phyloP scores from a whole-genome alignment of 2,113 vertebrate genomes.

The Gambusia affinis region DNA sequence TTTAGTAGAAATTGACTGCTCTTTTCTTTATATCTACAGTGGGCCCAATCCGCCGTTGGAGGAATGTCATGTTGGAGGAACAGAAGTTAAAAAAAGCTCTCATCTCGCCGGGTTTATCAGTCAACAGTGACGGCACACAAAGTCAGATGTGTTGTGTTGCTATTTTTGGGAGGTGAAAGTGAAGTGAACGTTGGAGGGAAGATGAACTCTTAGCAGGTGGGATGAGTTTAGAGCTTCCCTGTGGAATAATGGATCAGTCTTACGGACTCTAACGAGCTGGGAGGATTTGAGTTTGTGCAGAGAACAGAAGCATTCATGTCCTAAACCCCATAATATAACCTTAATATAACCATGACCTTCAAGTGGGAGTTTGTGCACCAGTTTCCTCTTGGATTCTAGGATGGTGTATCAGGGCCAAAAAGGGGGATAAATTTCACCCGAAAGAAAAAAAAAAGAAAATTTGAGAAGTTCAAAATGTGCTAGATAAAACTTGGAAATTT shows the following conservation, averaged over 20 bases:
- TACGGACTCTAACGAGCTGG: constrained; percentile 10
- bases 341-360: neutral
- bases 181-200: constrained; percentile 28
- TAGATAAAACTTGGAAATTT: too few species aligned
- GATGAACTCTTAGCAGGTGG: constrained; percentile 69
- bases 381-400: neutral
- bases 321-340: neutral
- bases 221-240: constrained; percentile 54
- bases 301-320: neutral
- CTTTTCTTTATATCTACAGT: too few species aligned
- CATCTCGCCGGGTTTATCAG: constrained; percentile 52
- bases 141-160: constrained; percentile 54
- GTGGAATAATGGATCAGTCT: constrained; percentile 38
- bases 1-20: too few species aligned
- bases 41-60: too few species aligned
- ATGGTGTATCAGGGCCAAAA: too few species aligned
- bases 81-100: constrained; percentile 44
- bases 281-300: constrained; percentile 6
- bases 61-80: constrained; percentile 8
- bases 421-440: too few species aligned
- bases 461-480: too few species aligned
- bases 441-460: too few species aligned
- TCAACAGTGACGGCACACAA: constrained; percentile 50
- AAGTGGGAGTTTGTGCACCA: neutral
- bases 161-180: constrained; percentile 68